phyloP scores from a whole-genome alignment of 2,113 vertebrate genomes.

The Podarcis cretensis region DNA sequence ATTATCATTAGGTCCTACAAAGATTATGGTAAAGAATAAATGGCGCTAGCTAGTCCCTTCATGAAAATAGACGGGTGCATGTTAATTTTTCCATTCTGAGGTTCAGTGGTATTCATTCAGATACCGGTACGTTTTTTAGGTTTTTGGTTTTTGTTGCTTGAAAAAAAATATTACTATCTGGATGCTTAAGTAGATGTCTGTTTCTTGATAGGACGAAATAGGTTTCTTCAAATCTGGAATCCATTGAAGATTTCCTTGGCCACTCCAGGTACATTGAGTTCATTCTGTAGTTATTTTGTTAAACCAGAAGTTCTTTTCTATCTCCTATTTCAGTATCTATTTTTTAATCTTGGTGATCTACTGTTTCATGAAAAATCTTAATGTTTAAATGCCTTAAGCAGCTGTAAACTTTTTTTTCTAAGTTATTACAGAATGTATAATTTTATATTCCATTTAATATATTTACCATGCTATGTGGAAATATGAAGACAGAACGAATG shows the following conservation, averaged over 20 bases:
- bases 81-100: slow-evolving; percentile 70
- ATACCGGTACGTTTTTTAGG: slow-evolving; percentile 61
- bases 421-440: slow-evolving; percentile 79
- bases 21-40: slow-evolving; percentile 59
- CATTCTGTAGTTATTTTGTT: slow-evolving; percentile 41
- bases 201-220: slow-evolving; percentile 59
- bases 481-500: slow-evolving; percentile 51
- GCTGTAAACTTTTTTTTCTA: slow-evolving; percentile 66
- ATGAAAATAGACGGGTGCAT: slow-evolving; percentile 67
- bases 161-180: slow-evolving; percentile 61
- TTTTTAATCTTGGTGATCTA: slow-evolving; percentile 58
- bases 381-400: slow-evolving; percentile 82
- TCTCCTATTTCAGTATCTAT: slow-evolving; percentile 49
- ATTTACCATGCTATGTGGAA: slow-evolving; percentile 56
- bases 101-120: slow-evolving; percentile 56
- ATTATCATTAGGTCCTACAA: slow-evolving; percentile 47
- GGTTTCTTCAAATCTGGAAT: slow-evolving; percentile 44
- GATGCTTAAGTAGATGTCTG: slow-evolving; percentile 73
- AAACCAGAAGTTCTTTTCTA: slow-evolving; percentile 36
- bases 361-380: slow-evolving; percentile 62
- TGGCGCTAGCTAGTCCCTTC: slow-evolving; percentile 53
- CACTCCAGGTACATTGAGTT: slow-evolving; percentile 8
- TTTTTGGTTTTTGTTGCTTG: slow-evolving; percentile 64
- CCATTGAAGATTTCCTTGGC: slow-evolving; percentile 59
- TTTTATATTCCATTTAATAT: slow-evolving; percentile 76